Conservation (phyloP, 2,113 vertebrate genomes). For the Micronycteris hirsuta region DNA sequence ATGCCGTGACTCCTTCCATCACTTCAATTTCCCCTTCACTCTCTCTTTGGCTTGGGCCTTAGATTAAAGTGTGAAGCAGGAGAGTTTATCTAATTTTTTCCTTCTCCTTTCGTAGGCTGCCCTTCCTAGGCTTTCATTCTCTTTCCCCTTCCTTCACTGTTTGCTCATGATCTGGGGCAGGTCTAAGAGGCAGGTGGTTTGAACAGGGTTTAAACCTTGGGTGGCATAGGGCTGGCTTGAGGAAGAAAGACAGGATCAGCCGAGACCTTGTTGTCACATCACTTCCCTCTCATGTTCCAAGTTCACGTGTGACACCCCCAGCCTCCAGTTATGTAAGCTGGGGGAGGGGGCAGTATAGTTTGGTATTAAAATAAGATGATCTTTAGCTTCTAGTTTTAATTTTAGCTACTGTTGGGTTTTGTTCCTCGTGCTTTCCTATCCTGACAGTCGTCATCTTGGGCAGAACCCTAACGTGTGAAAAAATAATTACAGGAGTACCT, state of each 20-base stretch:
- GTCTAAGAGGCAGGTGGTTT: neutral
- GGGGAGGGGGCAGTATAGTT: neutral
- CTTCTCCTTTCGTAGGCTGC: neutral
- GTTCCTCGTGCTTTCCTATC: neutral
- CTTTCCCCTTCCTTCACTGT: neutral
- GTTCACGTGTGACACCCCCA: neutral
- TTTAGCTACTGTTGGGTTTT: neutral
- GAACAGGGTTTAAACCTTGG: neutral
- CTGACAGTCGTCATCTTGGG: neutral
- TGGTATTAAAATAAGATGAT: neutral
- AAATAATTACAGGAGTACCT: neutral
- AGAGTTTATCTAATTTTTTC: neutral
- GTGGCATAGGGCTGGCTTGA: neutral
- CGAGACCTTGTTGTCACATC: too few species aligned
- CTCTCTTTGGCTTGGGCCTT: neutral
- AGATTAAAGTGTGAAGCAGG: neutral
- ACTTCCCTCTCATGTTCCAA: neutral
- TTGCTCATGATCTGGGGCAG: neutral
- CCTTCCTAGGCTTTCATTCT: neutral
- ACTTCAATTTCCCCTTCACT: neutral
- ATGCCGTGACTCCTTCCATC: neutral
- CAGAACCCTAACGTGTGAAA: neutral
- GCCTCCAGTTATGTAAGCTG: neutral
- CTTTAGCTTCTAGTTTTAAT: neutral
- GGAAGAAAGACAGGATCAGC: neutral